A percentile compares a stretch with the other conserved stretches of the same genome.
Evolutionary conservation across 2,797 vertebrate genomes (phyloP).

Genomic region (Muscicapa comitata): DNA sequence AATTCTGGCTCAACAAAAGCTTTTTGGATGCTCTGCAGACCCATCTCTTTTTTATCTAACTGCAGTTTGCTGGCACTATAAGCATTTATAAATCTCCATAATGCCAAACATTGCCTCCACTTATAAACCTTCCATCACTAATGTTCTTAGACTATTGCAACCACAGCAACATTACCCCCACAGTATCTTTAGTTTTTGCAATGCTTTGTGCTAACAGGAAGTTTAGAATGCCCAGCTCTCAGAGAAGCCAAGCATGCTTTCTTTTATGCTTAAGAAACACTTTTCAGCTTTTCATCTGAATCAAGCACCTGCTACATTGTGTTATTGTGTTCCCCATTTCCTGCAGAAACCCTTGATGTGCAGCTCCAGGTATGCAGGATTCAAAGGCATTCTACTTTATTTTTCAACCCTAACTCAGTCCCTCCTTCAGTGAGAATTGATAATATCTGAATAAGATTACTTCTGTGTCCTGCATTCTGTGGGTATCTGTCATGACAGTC

Average conservation of each 20-base stretch:
- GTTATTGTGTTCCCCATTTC: not conserved
- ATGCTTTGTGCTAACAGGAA: not conserved
- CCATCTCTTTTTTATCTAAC: not conserved
- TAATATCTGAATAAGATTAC: not conserved
- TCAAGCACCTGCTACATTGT: rapidly evolving
- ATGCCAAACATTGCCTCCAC: not conserved
- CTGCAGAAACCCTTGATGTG: not conserved
- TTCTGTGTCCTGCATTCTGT: not conserved
- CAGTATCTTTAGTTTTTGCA: not conserved
- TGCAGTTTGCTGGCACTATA: not conserved
- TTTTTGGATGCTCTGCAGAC: not conserved
- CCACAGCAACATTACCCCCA: not conserved
- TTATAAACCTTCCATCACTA: not conserved
- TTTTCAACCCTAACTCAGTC: not conserved
- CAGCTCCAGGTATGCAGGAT: not conserved
- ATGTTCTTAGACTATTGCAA: not conserved
- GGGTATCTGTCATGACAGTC: not conserved
- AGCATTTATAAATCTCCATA: not conserved
- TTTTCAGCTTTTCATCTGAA: not conserved
- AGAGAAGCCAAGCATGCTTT: not conserved
- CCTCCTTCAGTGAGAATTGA: not conserved
- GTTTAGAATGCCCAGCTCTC: not conserved
- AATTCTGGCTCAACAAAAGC: not conserved
- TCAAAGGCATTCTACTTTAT: not conserved
- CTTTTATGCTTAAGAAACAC: not conserved